These are phyloP conservation scores for Dermolepida albohirtum DNA, from an alignment of 2,888 invertebrate genomes.

Conservation along the genomic window DNA sequence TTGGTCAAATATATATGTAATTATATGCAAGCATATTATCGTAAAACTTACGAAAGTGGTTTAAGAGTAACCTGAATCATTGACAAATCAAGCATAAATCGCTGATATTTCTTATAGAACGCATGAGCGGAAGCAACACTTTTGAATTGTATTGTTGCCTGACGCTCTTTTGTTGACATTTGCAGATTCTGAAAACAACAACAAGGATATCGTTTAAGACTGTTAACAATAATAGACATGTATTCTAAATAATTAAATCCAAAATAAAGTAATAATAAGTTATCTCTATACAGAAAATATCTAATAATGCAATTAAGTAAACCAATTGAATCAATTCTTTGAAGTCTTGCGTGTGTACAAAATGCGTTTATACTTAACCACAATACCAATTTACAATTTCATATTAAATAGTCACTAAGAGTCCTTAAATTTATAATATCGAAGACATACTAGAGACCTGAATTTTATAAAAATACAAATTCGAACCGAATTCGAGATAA, in stretches of 20 bases:
- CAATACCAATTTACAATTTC: no score
- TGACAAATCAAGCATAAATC: slow-evolving; percentile 69
- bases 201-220: slow-evolving; percentile 18
- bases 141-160: slow-evolving; percentile 68
- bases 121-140: slow-evolving; percentile 68
- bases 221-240: background rate
- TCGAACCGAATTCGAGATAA: no score
- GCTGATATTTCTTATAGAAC: slow-evolving; percentile 70
- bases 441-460: no score
- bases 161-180: slow-evolving; percentile 61
- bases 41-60: slow-evolving; percentile 36
- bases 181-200: slow-evolving; percentile 62
- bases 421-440: no score
- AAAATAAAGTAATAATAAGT: slow-evolving; percentile 27
- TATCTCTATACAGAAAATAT: background rate
- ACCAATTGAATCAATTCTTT: no score
- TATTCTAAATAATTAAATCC: slow-evolving; percentile 1
- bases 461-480: no score
- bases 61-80: slow-evolving; percentile 67
- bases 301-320: background rate
- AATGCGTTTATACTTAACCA: no score
- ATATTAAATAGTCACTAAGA: no score
- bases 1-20: slow-evolving; percentile 13
- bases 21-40: background rate
- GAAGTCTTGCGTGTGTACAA: background rate